Evolutionary conservation across 2,888 invertebrate genomes (phyloP), one percentile per base, ranked within the genome.

Genomic region (Cheilosia vernalis): DNA sequence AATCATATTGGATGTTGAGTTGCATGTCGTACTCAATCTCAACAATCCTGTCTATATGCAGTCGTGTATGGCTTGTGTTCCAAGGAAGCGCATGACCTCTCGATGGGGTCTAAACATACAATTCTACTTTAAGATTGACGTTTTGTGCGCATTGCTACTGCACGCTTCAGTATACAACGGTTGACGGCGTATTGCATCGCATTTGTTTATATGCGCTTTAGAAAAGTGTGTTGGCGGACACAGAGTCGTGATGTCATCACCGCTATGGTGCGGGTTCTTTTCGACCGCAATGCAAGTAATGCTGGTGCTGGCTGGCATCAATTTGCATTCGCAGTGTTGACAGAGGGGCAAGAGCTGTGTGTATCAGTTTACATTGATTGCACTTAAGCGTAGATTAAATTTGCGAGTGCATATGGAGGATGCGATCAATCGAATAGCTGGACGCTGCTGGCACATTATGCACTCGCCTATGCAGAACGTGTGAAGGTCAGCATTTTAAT

Each of bases 401-500:
- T 79, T 69, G 49, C 51, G 49, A 47, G 56, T 37, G 40, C 33
- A 69, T 9, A 61, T 13, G 37, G 72, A 77, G 77, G 82, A 84
- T 69, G 79, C 58, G 55, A 63, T 78, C 73, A 83, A 83, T 83
- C 73, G 66, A 60, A 77, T 66, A 72, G 70, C 19, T 77, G 53
- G 70, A 64, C 33, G 40, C n/a, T 74, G 61, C 49, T 67, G 30
- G 19, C 58, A 27, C 17, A 55, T 67, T 67, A 24, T 51, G 30
- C 40, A 10, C 53, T 27, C 58, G 47, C 37, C 51, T 37, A 21
- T 21, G 33, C 55, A 42, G 61, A 61, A 66, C 61, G 72, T 56
- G 72, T 72, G 82, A 83, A 83, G 77, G 82, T 83, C 66, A 63
- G 67, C 37, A 72, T 55, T 53, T 77, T 72, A 77, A 77, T 77